Base-by-base conservation (phyloP, 2,113 vertebrate genomes). In the Cyanistes caeruleus region DNA sequence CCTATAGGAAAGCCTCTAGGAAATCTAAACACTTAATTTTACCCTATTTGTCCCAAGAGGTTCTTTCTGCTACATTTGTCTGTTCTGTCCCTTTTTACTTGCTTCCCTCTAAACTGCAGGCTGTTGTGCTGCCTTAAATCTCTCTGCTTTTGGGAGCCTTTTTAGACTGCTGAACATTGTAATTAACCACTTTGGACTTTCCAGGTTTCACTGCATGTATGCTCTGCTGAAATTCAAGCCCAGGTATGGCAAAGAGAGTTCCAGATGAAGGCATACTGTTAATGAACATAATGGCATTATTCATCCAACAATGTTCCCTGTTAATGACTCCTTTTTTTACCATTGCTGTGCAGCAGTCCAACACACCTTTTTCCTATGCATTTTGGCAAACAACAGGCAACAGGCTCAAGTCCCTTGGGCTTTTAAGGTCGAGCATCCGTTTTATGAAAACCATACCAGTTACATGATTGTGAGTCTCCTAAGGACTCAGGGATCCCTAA, bases 121-220 rank as follows among this genome's bases (percentile, higher is more conserved):
- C 65, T 82, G 69, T 67, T 81, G 35, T 8, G 48, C 12, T 84
- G 49, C 44, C 37, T 90, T 84, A 78, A 93, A 87, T 73, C 49
- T 53, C 41, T 67, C 31, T 79, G 31, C 89, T 53, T 84, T 1
- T 64, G 77, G 56, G 65, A 92, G 80, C 18, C 28, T 73, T 94
- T 95, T 72, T 49, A 85, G 81, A 70, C 81, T 87, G 87, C 37
- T 87, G 89, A 68, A 62, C 31, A 25, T 15, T 62, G 52, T 87
- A 81, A 89, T 95, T 94, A 82, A 70, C 65, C 84, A 79, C 74
- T 91, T 73, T 79, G 77, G 93, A 84, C 81, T 75, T 95, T 21
- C 31, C 73, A 75, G 46, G 24, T 81, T 92, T 92, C 76, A 82
- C 35, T 89, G 80, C 58, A 8, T 21, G 20, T 70, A n/a, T 0